These are phyloP conservation scores for Petrocephalus sullivani DNA, from an alignment of 2,797 vertebrate genomes.

Conservation along the genomic window DNA sequence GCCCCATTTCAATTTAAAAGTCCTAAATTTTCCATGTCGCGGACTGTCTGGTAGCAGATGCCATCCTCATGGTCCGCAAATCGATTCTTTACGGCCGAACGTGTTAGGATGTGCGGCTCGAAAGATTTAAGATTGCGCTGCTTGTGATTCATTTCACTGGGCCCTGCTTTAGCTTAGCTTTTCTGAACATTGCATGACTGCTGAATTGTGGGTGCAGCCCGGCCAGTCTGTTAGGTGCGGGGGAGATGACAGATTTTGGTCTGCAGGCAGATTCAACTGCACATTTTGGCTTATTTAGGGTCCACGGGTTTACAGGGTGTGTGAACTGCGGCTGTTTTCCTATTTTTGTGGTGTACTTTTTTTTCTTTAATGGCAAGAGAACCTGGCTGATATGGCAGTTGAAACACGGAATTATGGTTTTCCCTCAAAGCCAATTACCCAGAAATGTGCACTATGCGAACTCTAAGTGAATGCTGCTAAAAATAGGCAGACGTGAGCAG, in stretches of 20 bases:
- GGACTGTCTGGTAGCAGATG: constrained; percentile 5
- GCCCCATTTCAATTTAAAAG: constrained; percentile 4
- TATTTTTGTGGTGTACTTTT: constrained; percentile 19
- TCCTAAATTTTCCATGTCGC: background rate
- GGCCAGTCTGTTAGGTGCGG: background rate
- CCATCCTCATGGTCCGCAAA: background rate
- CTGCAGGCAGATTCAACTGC: background rate
- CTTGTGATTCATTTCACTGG: background rate
- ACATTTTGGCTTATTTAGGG: background rate
- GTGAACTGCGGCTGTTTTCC: constrained; percentile 32
- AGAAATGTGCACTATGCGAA: constrained; percentile 44
- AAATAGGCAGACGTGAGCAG: constrained; percentile 33
- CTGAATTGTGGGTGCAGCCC: background rate
- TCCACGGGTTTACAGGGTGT: constrained; percentile 35
- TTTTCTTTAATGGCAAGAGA: constrained; percentile 34
- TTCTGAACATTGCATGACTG: background rate
- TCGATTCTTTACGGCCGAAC: background rate
- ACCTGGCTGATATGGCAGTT: background rate
- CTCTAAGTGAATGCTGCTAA: constrained; percentile 34
- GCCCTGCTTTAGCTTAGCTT: background rate
- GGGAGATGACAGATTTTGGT: background rate
- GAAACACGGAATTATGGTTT: constrained; percentile 3
- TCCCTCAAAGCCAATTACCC: constrained; percentile 37
- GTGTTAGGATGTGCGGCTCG: background rate
- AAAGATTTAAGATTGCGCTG: background rate